Evolutionary conservation across 1,140 invertebrate genomes (phyloP).

Genomic region (Harpegnathos saltator): DNA sequence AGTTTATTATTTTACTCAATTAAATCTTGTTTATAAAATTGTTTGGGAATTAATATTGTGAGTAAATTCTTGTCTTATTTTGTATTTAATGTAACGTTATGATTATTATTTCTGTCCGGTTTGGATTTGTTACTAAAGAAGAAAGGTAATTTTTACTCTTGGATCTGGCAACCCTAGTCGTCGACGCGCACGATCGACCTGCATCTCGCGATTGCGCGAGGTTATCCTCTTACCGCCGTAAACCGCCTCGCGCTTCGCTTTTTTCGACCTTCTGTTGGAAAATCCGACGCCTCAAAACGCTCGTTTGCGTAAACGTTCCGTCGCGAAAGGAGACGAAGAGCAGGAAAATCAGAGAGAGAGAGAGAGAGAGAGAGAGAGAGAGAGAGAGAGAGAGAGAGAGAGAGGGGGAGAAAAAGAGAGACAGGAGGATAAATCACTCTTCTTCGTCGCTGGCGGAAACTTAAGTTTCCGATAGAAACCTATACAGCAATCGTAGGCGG

Average conservation of each 20-base stretch:
- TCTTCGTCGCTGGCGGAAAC: conserved; percentile 51
- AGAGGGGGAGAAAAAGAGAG: background rate
- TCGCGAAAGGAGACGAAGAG: too few species aligned
- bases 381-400: background rate
- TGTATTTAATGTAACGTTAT: too few species aligned
- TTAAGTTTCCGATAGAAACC: conserved; percentile 23
- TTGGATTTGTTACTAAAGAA: too few species aligned
- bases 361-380: conserved; percentile 1
- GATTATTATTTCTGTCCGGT: too few species aligned
- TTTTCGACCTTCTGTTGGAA: background rate
- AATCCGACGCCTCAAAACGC: conserved; percentile 17
- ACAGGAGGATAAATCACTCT: conserved; percentile 37
- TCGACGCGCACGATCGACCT: too few species aligned
- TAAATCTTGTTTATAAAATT: too few species aligned
- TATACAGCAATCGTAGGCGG: conserved; percentile 39
- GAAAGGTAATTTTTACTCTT: too few species aligned
- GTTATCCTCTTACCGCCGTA: background rate
- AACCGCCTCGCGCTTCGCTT: background rate
- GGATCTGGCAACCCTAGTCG: too few species aligned
- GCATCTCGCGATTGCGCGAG: background rate
- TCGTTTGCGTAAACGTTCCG: conserved; percentile 26
- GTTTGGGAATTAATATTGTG: too few species aligned
- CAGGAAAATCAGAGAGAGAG: too few species aligned
- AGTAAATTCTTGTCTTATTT: too few species aligned
- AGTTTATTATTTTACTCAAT: too few species aligned